Conservation (phyloP, 2,113 vertebrate genomes). For the Anarrhichthys ocellatus region DNA sequence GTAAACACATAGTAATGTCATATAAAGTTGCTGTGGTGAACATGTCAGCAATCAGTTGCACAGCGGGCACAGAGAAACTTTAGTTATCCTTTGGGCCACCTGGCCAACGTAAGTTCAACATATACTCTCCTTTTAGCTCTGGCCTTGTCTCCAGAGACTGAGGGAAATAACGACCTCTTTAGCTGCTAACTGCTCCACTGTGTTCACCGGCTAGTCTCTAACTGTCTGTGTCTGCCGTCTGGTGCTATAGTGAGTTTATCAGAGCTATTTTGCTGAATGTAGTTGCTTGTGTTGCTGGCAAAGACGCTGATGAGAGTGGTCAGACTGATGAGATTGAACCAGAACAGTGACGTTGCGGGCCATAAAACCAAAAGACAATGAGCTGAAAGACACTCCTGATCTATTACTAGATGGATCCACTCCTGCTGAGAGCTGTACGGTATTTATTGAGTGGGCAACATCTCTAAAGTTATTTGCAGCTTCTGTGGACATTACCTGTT, state of each 20-base stretch:
- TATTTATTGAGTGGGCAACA: constrained; percentile 22
- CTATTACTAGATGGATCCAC: constrained; percentile 13
- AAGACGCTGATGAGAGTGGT: background rate
- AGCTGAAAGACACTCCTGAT: constrained; percentile 15
- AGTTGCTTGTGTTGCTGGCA: background rate
- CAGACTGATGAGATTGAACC: background rate
- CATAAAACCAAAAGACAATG: background rate
- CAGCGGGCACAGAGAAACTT: background rate
- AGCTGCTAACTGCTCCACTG: background rate
- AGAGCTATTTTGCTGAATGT: background rate
- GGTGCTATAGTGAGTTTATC: background rate
- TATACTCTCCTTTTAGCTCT: background rate
- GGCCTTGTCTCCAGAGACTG: too few species aligned
- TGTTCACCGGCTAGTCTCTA: background rate
- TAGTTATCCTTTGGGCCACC: background rate
- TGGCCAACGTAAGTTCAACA: background rate
- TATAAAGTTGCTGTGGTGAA: background rate
- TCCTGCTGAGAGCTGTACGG: constrained; percentile 16
- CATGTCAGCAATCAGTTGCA: background rate
- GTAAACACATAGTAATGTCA: background rate
- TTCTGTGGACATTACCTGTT: constrained; percentile 3
- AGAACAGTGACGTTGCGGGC: background rate
- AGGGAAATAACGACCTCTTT: background rate
- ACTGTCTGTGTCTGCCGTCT: background rate
- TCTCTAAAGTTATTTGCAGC: constrained; percentile 41